These are phyloP conservation scores for Cryptomyrus ogoouensis DNA, from an alignment of 2,113 vertebrate species.

Conservation along the genomic window DNA sequence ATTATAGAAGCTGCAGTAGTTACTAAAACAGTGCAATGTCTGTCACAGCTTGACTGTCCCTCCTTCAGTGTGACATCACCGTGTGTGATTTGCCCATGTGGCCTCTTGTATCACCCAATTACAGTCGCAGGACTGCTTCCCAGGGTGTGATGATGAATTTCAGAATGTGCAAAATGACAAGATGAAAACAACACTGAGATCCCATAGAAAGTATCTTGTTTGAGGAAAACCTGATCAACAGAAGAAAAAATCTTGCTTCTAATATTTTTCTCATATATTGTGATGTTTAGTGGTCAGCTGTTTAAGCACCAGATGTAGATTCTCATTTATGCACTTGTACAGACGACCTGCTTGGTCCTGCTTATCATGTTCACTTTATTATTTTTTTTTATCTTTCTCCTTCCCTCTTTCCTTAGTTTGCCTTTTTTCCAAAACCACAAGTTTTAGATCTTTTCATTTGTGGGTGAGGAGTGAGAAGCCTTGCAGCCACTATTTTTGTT, in stretches of 20 bases:
- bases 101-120: not conserved
- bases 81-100: constrained; percentile 30
- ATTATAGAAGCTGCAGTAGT: constrained; percentile 54
- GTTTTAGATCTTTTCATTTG: constrained; percentile 8
- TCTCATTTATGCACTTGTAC: constrained; percentile 69
- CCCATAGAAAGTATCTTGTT: constrained; percentile 11
- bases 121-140: not conserved
- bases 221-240: constrained; percentile 25
- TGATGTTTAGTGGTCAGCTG: constrained; percentile 70
- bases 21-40: constrained; percentile 55
- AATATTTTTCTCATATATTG: constrained; percentile 54
- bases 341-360: constrained; percentile 48
- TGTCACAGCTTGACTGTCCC: constrained; percentile 36
- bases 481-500: constrained; percentile 31
- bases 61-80: constrained; percentile 38
- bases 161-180: constrained; percentile 11
- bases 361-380: constrained; percentile 63
- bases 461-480: constrained; percentile 32
- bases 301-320: constrained; percentile 74
- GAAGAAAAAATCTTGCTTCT: constrained; percentile 48
- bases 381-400: constrained; percentile 21
- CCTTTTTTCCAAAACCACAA: not conserved
- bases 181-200: not conserved
- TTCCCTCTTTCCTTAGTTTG: not conserved
- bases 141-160: constrained; percentile 8